These are phyloP conservation scores for Nannospalax galili DNA, from an alignment of 2,113 vertebrate genomes.

Conservation along the genomic window DNA sequence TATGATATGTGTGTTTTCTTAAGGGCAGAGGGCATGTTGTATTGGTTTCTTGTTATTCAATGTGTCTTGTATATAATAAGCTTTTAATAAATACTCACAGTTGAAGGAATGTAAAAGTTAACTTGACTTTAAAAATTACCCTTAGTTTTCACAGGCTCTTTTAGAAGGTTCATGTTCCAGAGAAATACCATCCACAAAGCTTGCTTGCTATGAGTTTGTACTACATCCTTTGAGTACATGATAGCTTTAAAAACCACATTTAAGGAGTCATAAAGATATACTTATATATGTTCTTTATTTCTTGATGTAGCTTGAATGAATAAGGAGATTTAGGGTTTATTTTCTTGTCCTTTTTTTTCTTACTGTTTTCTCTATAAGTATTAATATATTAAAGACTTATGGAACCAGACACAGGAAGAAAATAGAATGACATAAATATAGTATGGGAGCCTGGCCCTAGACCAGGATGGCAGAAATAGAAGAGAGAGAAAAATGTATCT, in stretches of 20 bases:
- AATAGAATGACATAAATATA: slow-evolving; percentile 67
- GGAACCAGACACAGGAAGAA: slow-evolving; percentile 27
- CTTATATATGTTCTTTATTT: background rate
- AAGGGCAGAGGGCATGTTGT: background rate
- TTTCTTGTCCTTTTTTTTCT: slow-evolving; percentile 9
- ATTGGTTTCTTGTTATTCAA: background rate
- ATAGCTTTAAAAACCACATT: background rate
- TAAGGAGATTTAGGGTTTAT: background rate
- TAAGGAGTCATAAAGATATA: background rate
- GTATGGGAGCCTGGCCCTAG: slow-evolving; percentile 41
- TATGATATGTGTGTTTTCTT: background rate
- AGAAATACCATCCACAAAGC: background rate
- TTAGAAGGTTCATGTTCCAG: background rate
- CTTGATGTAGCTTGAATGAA: background rate
- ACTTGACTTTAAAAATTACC: slow-evolving; percentile 2
- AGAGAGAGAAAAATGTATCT: slow-evolving; percentile 56
- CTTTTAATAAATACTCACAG: background rate
- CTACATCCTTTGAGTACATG: background rate
- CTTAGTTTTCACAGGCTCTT: background rate
- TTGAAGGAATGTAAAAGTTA: background rate
- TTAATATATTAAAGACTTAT: slow-evolving; percentile 43
- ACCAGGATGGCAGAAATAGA: slow-evolving; percentile 68
- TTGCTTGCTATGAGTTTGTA: background rate
- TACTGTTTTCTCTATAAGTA: background rate
- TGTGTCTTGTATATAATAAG: background rate